Percentiles rank a stretch among this genome's conserved stretches.
Evolutionary conservation across 1,140 invertebrate genomes (phyloP).

Genomic region (Zaprionus ghesquierei): DNA sequence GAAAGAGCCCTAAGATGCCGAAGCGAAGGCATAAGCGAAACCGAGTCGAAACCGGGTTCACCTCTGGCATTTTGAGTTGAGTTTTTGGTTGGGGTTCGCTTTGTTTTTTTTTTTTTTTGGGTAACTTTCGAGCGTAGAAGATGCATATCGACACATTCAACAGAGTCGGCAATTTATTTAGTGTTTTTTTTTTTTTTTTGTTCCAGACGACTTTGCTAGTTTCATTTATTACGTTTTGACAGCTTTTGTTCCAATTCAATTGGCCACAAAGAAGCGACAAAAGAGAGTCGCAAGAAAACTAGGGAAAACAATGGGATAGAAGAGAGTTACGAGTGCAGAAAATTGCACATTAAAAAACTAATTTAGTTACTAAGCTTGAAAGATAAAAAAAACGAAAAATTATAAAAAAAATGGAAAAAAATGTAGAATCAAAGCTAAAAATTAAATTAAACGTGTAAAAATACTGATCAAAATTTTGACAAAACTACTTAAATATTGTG

Average conservation of each 20-base stretch:
- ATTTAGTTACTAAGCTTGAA: too few relatives aligned
- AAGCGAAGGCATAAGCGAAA: background rate
- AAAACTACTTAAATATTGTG: too few relatives aligned
- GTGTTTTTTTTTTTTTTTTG: too few relatives aligned
- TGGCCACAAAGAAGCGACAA: background rate
- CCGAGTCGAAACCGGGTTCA: slow-evolving; percentile 16
- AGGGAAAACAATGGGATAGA: background rate
- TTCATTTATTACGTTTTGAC: slow-evolving; percentile 52
- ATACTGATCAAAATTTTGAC: too few relatives aligned
- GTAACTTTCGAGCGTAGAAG: slow-evolving; percentile 24
- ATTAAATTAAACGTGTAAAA: too few relatives aligned
- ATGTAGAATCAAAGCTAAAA: too few relatives aligned
- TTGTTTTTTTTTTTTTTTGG: slow-evolving; percentile 24
- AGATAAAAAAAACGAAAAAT: too few relatives aligned
- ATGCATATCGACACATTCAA: slow-evolving; percentile 49
- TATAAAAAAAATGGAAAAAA: too few relatives aligned
- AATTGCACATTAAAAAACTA: too few relatives aligned
- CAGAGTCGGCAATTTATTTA: slow-evolving; percentile 68
- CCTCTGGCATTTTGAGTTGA: slow-evolving; percentile 52
- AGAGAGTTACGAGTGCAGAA: background rate
- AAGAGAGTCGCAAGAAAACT: slow-evolving; percentile 4
- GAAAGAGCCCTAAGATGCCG: too few relatives aligned
- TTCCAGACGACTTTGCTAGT: slow-evolving; percentile 68
- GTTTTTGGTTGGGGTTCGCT: slow-evolving; percentile 29
- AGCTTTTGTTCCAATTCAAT: slow-evolving; percentile 11